A percentile compares a stretch with the other conserved stretches of the same genome.
Evolutionary conservation across 2,888 invertebrate genomes (phyloP).

Genomic region (Lasius fuliginosus): DNA sequence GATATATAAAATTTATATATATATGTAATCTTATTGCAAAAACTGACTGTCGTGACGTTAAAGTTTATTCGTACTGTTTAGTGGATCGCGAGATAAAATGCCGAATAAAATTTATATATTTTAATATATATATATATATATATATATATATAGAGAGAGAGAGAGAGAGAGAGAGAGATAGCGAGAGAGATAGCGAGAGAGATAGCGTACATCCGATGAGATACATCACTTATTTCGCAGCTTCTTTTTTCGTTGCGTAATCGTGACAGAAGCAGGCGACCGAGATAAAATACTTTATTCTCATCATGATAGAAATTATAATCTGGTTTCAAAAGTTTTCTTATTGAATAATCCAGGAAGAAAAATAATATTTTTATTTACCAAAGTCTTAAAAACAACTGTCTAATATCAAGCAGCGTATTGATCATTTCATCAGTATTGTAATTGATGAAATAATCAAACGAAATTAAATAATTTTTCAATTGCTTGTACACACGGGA

Average conservation of each 20-base stretch:
- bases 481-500: neutral
- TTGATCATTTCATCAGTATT: neutral
- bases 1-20: too few relatives aligned
- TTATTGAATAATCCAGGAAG: neutral
- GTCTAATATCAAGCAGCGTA: neutral
- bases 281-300: conserved; percentile 32
- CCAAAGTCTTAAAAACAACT: neutral
- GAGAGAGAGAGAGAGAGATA: too few relatives aligned
- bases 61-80: neutral
- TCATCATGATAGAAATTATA: neutral
- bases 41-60: neutral
- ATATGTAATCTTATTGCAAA: conserved; percentile 2
- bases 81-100: conserved; percentile 7
- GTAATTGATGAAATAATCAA: neutral
- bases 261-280: conserved; percentile 22
- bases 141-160: neutral
- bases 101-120: conserved; percentile 1
- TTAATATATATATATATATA: neutral
- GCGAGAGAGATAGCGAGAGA: too few relatives aligned
- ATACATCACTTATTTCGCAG: conserved; percentile 6
- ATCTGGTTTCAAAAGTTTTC: neutral
- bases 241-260: conserved; percentile 27
- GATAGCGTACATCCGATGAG: neutral
- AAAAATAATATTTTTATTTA: neutral
- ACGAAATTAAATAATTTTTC: neutral